A percentile compares a stretch with the other conserved stretches of the same genome.
These are phyloP conservation scores for Ceratotherium simum DNA, from an alignment of 2,113 vertebrate species.

Conservation along the genomic window DNA sequence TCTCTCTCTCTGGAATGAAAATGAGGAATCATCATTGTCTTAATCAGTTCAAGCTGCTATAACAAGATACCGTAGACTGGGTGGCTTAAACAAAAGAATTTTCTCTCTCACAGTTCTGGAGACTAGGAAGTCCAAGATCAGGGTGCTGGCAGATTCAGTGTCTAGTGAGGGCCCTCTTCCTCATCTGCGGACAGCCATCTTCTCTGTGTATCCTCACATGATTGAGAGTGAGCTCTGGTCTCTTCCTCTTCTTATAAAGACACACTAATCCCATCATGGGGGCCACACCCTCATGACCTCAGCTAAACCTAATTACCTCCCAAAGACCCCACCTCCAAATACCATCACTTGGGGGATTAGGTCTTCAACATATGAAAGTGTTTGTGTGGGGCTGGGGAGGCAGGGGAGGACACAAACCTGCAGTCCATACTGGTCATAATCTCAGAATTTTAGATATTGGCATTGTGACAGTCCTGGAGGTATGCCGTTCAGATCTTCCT, in stretches of 20 bases:
- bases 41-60: not conserved
- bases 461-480: not conserved
- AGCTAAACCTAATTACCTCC: not conserved
- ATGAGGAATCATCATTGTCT: not conserved
- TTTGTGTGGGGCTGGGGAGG: no score
- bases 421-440: not conserved
- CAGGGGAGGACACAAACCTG: not conserved
- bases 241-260: not conserved
- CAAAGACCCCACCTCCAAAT: not conserved
- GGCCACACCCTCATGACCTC: not conserved
- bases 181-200: not conserved
- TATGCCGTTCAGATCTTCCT: not conserved
- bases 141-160: not conserved
- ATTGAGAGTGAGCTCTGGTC: not conserved
- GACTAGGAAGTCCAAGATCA: not conserved
- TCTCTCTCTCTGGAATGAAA: not conserved
- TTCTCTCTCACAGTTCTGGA: not conserved
- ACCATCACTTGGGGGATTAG: not conserved
- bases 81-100: not conserved
- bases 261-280: not conserved
- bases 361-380: not conserved
- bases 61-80: not conserved
- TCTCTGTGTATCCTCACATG: not conserved
- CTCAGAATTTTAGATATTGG: not conserved
- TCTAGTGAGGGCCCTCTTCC: not conserved